Conservation (phyloP, 2,797 vertebrate species). For the Hippopotamyrus pictus region DNA sequence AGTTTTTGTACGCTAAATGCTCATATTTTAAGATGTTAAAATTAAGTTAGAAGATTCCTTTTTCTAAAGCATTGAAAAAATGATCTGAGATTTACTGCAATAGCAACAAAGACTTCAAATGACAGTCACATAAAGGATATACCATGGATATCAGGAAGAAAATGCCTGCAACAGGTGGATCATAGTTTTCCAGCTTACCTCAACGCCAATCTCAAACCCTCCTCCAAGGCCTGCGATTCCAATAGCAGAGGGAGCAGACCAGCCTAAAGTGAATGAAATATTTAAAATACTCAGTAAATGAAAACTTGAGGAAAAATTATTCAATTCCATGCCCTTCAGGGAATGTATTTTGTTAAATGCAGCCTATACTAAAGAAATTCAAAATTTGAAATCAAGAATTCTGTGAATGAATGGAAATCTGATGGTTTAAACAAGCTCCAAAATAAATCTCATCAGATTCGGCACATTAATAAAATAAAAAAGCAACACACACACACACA, state of each 20-base stretch:
- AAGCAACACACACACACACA: too few relatives aligned
- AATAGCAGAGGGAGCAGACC: conserved; percentile 94
- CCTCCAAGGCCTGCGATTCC: conserved; percentile 93
- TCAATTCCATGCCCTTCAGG: neutral
- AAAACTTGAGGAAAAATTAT: neutral
- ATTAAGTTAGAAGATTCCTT: neutral
- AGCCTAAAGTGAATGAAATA: conserved; percentile 58
- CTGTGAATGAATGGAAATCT: neutral
- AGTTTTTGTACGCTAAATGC: neutral
- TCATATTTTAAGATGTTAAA: neutral
- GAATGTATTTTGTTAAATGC: neutral
- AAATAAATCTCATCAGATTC: neutral
- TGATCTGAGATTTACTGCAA: neutral
- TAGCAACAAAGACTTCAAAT: neutral
- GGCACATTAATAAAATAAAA: neutral
- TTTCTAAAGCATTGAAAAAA: neutral
- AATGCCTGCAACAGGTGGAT: neutral
- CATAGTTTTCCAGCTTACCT: conserved; percentile 59
- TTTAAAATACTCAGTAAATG: neutral
- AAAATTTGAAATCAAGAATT: neutral
- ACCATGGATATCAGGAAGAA: neutral
- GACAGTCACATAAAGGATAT: neutral
- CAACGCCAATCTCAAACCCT: conserved; percentile 92
- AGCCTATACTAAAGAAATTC: neutral
- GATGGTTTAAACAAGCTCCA: neutral